phyloP scores from a whole-genome alignment of 2,797 vertebrate species.

The Gymnothorax javanicus region DNA sequence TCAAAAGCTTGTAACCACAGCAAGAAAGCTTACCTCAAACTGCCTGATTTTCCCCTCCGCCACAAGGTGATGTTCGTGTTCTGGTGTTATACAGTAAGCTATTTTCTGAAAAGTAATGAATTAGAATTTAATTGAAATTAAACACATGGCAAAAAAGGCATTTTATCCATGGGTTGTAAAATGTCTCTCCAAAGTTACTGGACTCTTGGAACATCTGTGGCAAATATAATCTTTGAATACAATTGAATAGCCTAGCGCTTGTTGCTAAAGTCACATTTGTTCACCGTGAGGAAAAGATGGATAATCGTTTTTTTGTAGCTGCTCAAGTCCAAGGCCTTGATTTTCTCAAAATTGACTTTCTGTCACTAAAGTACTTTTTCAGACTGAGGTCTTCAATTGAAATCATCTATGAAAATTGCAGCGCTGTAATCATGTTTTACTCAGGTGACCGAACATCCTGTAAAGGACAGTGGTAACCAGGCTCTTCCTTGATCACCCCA shows the following conservation, averaged over 20 bases:
- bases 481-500: too few relatives aligned
- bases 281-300: too few relatives aligned
- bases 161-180: not conserved
- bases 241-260: not conserved
- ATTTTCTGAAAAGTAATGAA: conserved; percentile 76
- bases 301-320: too few relatives aligned
- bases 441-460: not conserved
- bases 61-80: conserved; percentile 91
- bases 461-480: too few relatives aligned
- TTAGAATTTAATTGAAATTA: not conserved
- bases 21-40: conserved; percentile 80
- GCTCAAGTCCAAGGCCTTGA: too few relatives aligned
- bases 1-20: not conserved
- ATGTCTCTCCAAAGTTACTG: not conserved
- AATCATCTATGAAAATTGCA: not conserved
- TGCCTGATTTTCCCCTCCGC: conserved; percentile 87
- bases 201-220: not conserved
- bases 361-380: too few relatives aligned
- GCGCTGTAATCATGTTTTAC: not conserved
- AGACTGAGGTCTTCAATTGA: not conserved
- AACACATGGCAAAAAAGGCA: not conserved
- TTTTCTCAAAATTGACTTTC: too few relatives aligned
- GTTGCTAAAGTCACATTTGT: too few relatives aligned
- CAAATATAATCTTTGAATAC: not conserved
- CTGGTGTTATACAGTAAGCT: conserved; percentile 94